phyloP scores from a whole-genome alignment of 2,888 invertebrate genomes.

The Iphiclides podalirius region DNA sequence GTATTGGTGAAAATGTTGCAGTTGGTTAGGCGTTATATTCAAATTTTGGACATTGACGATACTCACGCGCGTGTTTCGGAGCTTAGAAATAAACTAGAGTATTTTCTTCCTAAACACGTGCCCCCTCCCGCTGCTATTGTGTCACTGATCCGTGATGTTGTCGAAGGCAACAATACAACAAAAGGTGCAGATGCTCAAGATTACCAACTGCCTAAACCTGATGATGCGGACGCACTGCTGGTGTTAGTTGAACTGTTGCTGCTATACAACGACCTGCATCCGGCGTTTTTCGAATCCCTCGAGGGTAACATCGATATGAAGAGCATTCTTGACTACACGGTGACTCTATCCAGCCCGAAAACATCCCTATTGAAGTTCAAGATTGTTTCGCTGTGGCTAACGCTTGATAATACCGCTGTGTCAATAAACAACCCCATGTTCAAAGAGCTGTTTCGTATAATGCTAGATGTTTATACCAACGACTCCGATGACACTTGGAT shows the following conservation, averaged over 20 bases:
- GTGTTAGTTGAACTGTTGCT: slow-evolving; percentile 59
- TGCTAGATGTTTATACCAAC: slow-evolving; percentile 75
- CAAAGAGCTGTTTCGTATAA: slow-evolving; percentile 75
- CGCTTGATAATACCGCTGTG: slow-evolving; percentile 69
- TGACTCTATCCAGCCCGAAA: slow-evolving; percentile 44
- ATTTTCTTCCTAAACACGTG: slow-evolving; percentile 70
- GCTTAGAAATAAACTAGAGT: slow-evolving; percentile 59
- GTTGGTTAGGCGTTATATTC: slow-evolving; percentile 74
- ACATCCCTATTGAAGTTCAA: slow-evolving; percentile 65
- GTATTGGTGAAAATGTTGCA: slow-evolving; percentile 79
- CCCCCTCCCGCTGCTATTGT: slow-evolving; percentile 57
- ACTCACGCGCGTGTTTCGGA: slow-evolving; percentile 43
- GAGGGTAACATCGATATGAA: slow-evolving; percentile 69
- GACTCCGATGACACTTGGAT: slow-evolving; percentile 57
- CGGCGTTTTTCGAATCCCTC: slow-evolving; percentile 66
- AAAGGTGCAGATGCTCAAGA: slow-evolving; percentile 42
- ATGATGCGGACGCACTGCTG: slow-evolving; percentile 54
- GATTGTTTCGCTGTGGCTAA: slow-evolving; percentile 68
- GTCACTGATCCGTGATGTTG: slow-evolving; percentile 52
- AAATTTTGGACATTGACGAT: slow-evolving; percentile 65
- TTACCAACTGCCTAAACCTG: slow-evolving; percentile 53
- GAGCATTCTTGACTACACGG: slow-evolving; percentile 57
- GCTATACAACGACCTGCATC: slow-evolving; percentile 64
- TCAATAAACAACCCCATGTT: slow-evolving; percentile 76
- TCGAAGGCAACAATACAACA: slow-evolving; percentile 36